Percentiles rank a stretch among this genome's conserved stretches.
Evolutionary conservation across 2,113 vertebrate genomes (phyloP).

Genomic region (Verasper variegatus): DNA sequence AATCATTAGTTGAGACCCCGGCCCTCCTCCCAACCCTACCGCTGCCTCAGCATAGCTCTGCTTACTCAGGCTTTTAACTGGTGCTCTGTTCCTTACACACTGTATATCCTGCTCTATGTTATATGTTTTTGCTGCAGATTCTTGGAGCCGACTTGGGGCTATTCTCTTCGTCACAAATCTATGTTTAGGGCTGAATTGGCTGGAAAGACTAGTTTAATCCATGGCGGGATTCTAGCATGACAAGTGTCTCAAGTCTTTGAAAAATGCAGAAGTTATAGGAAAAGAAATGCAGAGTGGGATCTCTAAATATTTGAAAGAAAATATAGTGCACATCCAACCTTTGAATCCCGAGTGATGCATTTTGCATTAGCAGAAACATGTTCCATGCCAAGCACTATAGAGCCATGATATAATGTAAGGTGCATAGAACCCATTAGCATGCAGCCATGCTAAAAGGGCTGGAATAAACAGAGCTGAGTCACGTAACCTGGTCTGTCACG

Average conservation of each 20-base stretch:
- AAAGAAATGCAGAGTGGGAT: not conserved
- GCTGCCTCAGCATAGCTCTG: not conserved
- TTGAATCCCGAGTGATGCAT: constrained; percentile 36
- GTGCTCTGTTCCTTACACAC: not conserved
- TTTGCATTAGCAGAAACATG: constrained; percentile 44
- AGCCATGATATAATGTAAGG: constrained; percentile 29
- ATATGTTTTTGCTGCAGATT: not conserved
- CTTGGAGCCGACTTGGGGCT: not conserved
- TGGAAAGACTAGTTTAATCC: not conserved
- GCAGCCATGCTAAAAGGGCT: not conserved
- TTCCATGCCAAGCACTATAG: constrained; percentile 26
- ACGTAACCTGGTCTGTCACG: not conserved
- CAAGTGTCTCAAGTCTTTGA: not conserved
- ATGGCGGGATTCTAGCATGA: not conserved
- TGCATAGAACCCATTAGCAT: constrained; percentile 33
- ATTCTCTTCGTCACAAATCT: not conserved
- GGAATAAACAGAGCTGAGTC: not conserved
- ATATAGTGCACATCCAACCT: constrained; percentile 21
- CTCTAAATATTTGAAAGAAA: constrained; percentile 7
- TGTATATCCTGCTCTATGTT: not conserved
- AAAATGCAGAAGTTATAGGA: not conserved
- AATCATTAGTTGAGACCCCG: not conserved
- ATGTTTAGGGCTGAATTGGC: not conserved
- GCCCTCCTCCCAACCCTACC: not conserved
- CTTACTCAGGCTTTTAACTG: not conserved